Base-by-base conservation (phyloP, 2,888 invertebrate species). In the Slavum lentiscoides region DNA sequence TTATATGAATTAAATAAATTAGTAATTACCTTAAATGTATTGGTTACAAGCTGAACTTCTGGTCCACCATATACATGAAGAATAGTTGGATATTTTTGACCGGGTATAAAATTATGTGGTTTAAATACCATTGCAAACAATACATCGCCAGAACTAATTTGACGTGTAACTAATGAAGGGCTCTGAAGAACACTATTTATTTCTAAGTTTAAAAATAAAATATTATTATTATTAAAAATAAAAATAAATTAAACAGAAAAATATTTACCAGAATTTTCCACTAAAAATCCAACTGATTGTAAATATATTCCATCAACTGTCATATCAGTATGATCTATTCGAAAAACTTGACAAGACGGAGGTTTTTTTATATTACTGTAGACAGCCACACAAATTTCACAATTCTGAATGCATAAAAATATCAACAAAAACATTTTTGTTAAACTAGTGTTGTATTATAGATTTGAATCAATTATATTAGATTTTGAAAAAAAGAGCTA, bases 51-150 rank as follows among this genome's bases (percentile, higher is more conserved):
- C 88, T 99, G 98, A 70, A 98, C 97, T 87, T 98, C 97, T 0
- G 99, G 99, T 0, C 99, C 99, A 4, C 97, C 99, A 86, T 99
- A 99, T 76, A 99, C 95, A 87, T 97, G 96, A 73, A 98, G 90
- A 82, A 99, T 93, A 21, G 97, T 96, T 0, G 99, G 98, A 88
- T 96, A 96, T 83, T 92, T 91, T 19, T 87, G 87, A 11, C 90
- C 90, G 0, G 88, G 88, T 83, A 87, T 85, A 84, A 86, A 87
- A 86, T 91, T 90, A 85, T 92, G 91, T 3, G 94, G 95, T 85
- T 94, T 93, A 88, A 96, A 97, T 83, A 97, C 92, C 91, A 97
- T 94, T 68, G 97, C 96, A 85, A 93, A 92, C 81, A 94, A 88
- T 21, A 90, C 89, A 84, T 92, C 91, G 9, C 93, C 94, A 11